These are phyloP conservation scores for Epinephelus malabaricus DNA, from an alignment of 2,797 vertebrate genomes.

Conservation along the genomic window DNA sequence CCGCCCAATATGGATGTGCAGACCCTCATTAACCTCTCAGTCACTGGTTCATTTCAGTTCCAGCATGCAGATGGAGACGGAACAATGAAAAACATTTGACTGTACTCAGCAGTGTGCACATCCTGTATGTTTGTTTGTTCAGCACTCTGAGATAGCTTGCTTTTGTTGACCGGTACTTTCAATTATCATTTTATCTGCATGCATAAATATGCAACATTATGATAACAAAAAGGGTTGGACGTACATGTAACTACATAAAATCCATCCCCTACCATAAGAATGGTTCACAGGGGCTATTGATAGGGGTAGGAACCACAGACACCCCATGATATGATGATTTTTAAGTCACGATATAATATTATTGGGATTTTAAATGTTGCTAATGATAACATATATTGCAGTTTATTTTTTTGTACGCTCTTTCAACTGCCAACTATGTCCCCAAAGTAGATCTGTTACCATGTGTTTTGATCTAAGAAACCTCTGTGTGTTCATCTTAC, in stretches of 20 bases:
- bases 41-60: conserved; percentile 9
- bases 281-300: background rate
- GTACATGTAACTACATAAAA: background rate
- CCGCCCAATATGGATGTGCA: background rate
- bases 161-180: background rate
- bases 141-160: background rate
- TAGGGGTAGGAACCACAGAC: too few relatives aligned
- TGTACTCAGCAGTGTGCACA: background rate
- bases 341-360: too few relatives aligned
- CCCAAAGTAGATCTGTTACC: too few relatives aligned
- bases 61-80: background rate
- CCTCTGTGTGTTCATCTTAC: too few relatives aligned
- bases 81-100: background rate
- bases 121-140: background rate
- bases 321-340: too few relatives aligned
- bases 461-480: too few relatives aligned
- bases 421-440: too few relatives aligned
- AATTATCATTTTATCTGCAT: background rate
- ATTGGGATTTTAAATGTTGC: too few relatives aligned
- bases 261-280: background rate
- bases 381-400: too few relatives aligned
- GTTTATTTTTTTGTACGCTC: too few relatives aligned
- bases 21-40: conserved; percentile 7
- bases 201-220: background rate
- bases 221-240: background rate